phyloP scores from a whole-genome alignment of 2,888 invertebrate species.

The Dione juno region DNA sequence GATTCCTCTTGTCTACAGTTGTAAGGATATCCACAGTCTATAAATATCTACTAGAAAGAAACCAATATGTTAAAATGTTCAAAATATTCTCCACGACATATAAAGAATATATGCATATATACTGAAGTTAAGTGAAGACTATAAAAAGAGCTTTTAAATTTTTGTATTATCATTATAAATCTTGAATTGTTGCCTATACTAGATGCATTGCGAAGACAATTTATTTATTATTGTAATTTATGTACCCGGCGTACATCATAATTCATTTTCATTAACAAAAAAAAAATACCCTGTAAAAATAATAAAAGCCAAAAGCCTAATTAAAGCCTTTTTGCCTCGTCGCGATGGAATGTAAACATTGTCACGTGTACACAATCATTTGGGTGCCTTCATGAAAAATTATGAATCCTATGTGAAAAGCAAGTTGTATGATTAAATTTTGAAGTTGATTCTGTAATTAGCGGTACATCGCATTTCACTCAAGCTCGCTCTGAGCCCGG shows the following conservation, averaged over 20 bases:
- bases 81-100: no score
- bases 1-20: slow-evolving; percentile 59
- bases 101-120: no score
- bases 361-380: slow-evolving; percentile 40
- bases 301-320: slow-evolving; percentile 1
- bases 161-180: no score
- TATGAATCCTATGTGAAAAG: slow-evolving; percentile 68
- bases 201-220: no score
- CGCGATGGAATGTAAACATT: slow-evolving; percentile 34
- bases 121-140: no score
- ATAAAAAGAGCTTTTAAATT: no score
- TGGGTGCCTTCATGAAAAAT: slow-evolving; percentile 70
- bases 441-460: slow-evolving; percentile 80
- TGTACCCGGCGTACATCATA: no score
- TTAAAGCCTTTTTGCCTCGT: slow-evolving; percentile 22
- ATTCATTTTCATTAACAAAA: neutral
- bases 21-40: neutral
- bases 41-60: no score
- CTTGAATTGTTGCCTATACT: no score
- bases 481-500: slow-evolving; percentile 62
- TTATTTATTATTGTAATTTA: no score
- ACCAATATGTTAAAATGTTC: neutral
- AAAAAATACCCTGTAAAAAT: neutral
- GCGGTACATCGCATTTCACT: slow-evolving; percentile 80
- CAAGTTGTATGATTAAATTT: slow-evolving; percentile 82